These are phyloP conservation scores for Oreocharis arfaki DNA, from an alignment of 2,113 vertebrate species.

Conservation along the genomic window DNA sequence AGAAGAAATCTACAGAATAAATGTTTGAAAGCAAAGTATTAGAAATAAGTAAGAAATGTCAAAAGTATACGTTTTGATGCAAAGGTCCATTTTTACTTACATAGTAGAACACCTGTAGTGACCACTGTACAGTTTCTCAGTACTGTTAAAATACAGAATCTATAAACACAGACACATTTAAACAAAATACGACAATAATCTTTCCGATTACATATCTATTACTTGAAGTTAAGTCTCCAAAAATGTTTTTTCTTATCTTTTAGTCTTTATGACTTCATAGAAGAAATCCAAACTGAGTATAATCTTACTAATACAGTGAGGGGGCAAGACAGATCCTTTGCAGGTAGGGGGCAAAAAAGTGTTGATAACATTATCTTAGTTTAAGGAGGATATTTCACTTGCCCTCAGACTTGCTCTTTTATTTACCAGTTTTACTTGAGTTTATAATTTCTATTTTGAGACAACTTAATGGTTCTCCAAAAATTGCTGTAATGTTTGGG, in stretches of 20 bases:
- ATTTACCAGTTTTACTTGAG: background rate
- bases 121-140: background rate
- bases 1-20: background rate
- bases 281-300: background rate
- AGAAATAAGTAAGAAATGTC: background rate
- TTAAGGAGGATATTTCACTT: background rate
- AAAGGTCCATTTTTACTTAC: slow-evolving; percentile 20
- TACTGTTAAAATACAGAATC: background rate
- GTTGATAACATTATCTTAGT: background rate
- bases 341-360: background rate
- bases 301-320: background rate
- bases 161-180: background rate
- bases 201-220: background rate
- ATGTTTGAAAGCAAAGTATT: background rate
- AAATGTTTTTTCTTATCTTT: background rate
- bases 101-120: background rate
- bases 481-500: background rate
- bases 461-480: background rate
- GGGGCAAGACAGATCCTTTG: background rate
- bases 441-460: background rate
- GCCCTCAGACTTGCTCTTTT: background rate
- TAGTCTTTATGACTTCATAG: background rate
- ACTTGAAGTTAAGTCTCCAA: background rate
- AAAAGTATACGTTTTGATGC: background rate
- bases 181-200: background rate